Evolutionary conservation across 2,888 invertebrate genomes (phyloP).

Genomic region (Oxytorus armatus): DNA sequence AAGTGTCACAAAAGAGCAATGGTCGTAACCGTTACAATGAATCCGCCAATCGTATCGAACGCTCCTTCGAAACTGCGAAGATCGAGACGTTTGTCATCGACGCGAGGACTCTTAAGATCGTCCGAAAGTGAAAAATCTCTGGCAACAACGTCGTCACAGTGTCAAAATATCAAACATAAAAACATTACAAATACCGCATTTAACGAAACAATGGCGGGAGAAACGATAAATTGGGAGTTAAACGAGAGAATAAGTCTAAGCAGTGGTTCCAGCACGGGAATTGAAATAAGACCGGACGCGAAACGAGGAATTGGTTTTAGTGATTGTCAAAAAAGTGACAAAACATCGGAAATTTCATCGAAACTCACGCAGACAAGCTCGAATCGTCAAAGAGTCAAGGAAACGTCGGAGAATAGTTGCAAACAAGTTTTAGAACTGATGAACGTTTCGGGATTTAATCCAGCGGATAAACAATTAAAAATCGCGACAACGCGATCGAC

Average conservation of each 20-base stretch:
- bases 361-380: slow-evolving; percentile 24
- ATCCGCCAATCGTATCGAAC: slow-evolving; percentile 64
- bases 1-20: slow-evolving; percentile 31
- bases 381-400: slow-evolving; percentile 14
- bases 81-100: slow-evolving; percentile 81
- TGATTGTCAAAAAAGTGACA: slow-evolving; percentile 69
- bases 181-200: slow-evolving; percentile 49
- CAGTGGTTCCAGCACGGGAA: slow-evolving; percentile 80
- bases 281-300: slow-evolving; percentile 76
- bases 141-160: slow-evolving; percentile 40
- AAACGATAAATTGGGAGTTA: slow-evolving; percentile 81
- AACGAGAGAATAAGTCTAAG: slow-evolving; percentile 82
- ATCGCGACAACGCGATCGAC: background rate
- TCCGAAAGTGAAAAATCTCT: slow-evolving; percentile 55
- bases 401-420: slow-evolving; percentile 39
- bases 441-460: slow-evolving; percentile 78
- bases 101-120: slow-evolving; percentile 74
- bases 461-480: slow-evolving; percentile 61
- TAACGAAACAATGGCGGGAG: slow-evolving; percentile 58
- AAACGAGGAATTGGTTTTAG: slow-evolving; percentile 76
- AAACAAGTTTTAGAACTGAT: slow-evolving; percentile 73
- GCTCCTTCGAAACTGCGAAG: slow-evolving; percentile 74
- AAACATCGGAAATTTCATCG: slow-evolving; percentile 6
- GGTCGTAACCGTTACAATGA: slow-evolving; percentile 72
- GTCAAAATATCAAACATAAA: slow-evolving; percentile 69